Percentiles rank a stretch among this genome's conserved stretches.
Evolutionary conservation across 2,888 invertebrate genomes (phyloP).

Genomic region (Amblyjoppa proteus): DNA sequence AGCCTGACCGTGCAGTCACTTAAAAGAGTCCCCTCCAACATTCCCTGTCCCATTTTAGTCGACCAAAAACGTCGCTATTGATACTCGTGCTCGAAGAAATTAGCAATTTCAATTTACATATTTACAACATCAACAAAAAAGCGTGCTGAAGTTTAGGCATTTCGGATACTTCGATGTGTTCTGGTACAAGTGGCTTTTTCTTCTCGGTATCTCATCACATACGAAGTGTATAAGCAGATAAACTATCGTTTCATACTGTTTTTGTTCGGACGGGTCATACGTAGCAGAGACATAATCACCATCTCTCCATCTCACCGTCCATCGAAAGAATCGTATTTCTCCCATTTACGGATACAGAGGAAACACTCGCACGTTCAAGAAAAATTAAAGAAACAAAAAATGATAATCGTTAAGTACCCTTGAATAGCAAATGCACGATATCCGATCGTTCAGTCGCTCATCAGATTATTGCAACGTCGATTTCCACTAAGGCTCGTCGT

Average conservation of each 20-base stretch:
- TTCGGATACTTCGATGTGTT: constrained; percentile 27
- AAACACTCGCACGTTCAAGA: background rate
- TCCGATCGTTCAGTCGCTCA: background rate
- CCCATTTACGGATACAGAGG: constrained; percentile 3
- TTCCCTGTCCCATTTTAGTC: constrained; percentile 11
- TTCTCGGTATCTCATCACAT: background rate
- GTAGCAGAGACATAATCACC: background rate
- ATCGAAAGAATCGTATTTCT: background rate
- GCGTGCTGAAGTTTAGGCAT: background rate
- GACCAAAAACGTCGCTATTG: constrained; percentile 35
- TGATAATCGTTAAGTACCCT: constrained; percentile 52
- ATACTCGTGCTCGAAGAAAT: constrained; percentile 49
- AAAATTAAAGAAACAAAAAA: background rate
- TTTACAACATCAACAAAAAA: constrained; percentile 46
- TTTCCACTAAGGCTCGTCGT: constrained; percentile 6
- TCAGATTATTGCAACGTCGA: constrained; percentile 8
- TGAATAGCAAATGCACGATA: constrained; percentile 1
- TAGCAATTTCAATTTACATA: constrained; percentile 51
- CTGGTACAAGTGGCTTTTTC: constrained; percentile 4
- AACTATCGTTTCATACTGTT: background rate
- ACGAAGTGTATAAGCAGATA: background rate
- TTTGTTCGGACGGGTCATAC: constrained; percentile 12
- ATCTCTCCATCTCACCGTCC: background rate
- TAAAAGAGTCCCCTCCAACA: constrained; percentile 13
- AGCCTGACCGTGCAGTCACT: constrained; percentile 16